These are phyloP conservation scores for Chrysocyon brachyurus DNA, from an alignment of 2,797 vertebrate genomes.

Conservation along the genomic window DNA sequence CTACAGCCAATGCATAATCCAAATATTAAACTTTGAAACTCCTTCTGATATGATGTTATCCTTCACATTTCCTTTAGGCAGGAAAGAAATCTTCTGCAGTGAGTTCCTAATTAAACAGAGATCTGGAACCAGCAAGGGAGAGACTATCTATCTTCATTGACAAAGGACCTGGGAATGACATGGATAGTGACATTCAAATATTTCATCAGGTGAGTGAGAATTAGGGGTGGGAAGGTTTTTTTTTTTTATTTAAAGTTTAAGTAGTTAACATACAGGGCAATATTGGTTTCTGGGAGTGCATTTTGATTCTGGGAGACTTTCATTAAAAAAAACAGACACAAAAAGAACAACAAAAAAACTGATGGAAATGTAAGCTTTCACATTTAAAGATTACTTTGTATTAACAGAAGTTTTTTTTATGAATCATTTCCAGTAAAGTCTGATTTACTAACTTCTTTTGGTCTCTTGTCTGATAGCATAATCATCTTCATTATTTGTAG, in stretches of 20 bases:
- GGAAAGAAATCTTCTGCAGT: not conserved
- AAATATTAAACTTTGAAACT: not conserved
- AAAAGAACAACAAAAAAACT: not conserved
- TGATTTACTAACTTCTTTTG: not conserved
- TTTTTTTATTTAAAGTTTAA: not conserved
- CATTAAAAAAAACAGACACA: not conserved
- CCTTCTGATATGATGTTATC: not conserved
- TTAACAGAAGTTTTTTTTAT: not conserved
- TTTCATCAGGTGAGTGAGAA: slow-evolving; percentile 1
- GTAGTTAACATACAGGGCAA: not conserved
- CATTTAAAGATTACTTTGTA: not conserved
- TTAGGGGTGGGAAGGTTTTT: not conserved
- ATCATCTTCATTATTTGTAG: not conserved
- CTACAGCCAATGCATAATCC: not conserved
- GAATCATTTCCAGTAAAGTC: not conserved
- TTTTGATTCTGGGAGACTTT: not conserved
- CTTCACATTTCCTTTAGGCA: not conserved
- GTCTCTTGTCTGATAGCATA: not conserved
- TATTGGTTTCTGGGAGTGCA: not conserved
- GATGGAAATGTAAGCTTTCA: not conserved
- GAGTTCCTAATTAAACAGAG: not conserved
- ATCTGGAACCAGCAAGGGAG: not conserved
- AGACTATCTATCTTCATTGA: not conserved
- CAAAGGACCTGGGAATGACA: not conserved
- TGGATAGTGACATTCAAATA: not conserved